Conservation (phyloP, 2,888 invertebrate species). For the Plebejus anna region DNA sequence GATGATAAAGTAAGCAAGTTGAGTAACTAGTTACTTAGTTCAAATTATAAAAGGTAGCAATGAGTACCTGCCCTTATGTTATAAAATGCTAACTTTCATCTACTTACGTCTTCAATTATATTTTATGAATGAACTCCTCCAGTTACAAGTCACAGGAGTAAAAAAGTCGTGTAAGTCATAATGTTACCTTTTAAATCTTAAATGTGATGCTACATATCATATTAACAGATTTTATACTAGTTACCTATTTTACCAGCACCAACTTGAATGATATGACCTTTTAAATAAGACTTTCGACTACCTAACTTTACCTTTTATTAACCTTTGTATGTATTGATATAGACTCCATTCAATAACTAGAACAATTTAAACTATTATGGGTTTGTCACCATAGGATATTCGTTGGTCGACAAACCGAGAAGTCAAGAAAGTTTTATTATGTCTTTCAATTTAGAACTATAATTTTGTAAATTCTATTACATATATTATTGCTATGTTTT, state of each 20-base stretch:
- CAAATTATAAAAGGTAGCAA: no score
- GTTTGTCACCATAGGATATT: background rate
- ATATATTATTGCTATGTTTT: background rate
- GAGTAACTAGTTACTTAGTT: no score
- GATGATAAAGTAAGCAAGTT: no score
- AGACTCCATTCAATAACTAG: background rate
- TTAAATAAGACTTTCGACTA: background rate
- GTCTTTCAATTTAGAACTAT: background rate
- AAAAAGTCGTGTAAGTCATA: background rate
- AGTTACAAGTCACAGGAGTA: background rate
- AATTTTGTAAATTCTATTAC: slow-evolving; percentile 17
- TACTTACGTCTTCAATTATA: no score
- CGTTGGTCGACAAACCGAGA: background rate
- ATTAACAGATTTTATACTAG: slow-evolving; percentile 1
- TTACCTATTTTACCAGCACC: background rate
- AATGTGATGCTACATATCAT: slow-evolving; percentile 2
- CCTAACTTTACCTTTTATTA: background rate
- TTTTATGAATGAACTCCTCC: background rate
- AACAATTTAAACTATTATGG: background rate
- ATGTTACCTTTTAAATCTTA: background rate
- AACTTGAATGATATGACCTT: background rate
- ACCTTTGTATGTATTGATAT: background rate
- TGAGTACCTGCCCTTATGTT: no score
- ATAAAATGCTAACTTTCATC: no score
- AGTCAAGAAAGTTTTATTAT: background rate